Percentiles rank a stretch among this genome's conserved stretches.
Conservation (phyloP, 2,797 vertebrate genomes). For the Lithobates pipiens region DNA sequence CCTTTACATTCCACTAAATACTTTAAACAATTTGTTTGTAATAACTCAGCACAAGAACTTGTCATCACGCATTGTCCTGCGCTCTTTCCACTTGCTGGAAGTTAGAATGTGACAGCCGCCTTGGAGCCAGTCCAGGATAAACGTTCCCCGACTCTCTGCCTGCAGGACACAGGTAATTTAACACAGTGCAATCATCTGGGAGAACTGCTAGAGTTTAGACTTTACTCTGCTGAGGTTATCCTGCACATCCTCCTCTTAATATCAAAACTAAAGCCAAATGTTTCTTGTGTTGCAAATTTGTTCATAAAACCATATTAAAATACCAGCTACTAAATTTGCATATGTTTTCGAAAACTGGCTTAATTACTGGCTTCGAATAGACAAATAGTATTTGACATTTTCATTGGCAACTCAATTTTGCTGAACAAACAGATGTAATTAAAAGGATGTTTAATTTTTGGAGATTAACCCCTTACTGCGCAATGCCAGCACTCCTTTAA, state of each 20-base stretch:
- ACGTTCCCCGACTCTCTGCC: constrained; percentile 2
- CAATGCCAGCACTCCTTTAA: too few species aligned
- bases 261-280: neutral
- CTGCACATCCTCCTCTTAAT: constrained; percentile 3
- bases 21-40: neutral
- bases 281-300: neutral
- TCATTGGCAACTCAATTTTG: neutral
- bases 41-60: constrained; percentile 46
- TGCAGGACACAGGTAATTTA: constrained; percentile 46
- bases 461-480: neutral
- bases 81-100: constrained; percentile 27
- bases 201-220: constrained; percentile 43
- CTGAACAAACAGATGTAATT: too few species aligned
- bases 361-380: neutral
- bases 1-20: too few species aligned
- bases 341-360: neutral
- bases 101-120: constrained; percentile 29
- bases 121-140: constrained; percentile 43
- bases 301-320: neutral
- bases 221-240: constrained; percentile 10
- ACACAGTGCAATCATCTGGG: constrained; percentile 38
- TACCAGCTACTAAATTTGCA: neutral
- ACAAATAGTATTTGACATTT: neutral
- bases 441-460: neutral
- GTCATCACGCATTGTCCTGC: constrained; percentile 33